Base-by-base conservation (phyloP, 2,797 vertebrate species). In the Aplochiton taeniatus region DNA sequence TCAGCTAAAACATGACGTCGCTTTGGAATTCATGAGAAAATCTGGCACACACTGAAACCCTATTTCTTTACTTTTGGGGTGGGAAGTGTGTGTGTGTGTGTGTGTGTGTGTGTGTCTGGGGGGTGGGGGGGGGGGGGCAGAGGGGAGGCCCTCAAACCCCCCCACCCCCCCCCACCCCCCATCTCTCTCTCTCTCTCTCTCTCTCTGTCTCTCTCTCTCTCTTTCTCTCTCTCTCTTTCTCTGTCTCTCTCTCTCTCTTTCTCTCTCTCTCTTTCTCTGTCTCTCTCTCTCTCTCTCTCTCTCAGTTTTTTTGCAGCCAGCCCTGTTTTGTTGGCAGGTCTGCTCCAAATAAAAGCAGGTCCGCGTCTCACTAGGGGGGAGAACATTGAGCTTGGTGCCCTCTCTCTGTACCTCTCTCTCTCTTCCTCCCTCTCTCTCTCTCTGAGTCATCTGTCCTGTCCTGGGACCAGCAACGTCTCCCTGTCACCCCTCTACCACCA, bases 381-480 rank as follows among this genome's bases (percentile, higher is more conserved):
- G 84, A 87, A 83, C 85, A 86, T 81, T 88, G 82, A 87, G 79
- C 68, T 77, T 75, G 42, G 68, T 69, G 76, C 87, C 69, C 77
- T 71, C 75, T 69, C 83, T 87, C 88, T 88, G 82, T 83, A 79
- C 75, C 18, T 9, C 56, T 66, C 55, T 19, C 55, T 58, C 64
- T 58, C 56, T 52, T n/a, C 42, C 8, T 13, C 46, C n/a, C 59
- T 50, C 51, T 62, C 31, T 62, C 71, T 78, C 67, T 75, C 91
- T 90, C 91, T 90, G 93, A 91, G 91, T 31, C 92, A 82, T 80
- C 86, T 85, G 90, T 91, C 89, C 88, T 82, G 83, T 85, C 86
- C 87, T 79, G 80, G 84, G 89, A 71, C 87, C 83, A 87, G 82
- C 73, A 75, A 65, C 78, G 6, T 68, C 79, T 80, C 72, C 74